Conservation (phyloP, 2,888 invertebrate species). For the Odontothrips loti region DNA sequence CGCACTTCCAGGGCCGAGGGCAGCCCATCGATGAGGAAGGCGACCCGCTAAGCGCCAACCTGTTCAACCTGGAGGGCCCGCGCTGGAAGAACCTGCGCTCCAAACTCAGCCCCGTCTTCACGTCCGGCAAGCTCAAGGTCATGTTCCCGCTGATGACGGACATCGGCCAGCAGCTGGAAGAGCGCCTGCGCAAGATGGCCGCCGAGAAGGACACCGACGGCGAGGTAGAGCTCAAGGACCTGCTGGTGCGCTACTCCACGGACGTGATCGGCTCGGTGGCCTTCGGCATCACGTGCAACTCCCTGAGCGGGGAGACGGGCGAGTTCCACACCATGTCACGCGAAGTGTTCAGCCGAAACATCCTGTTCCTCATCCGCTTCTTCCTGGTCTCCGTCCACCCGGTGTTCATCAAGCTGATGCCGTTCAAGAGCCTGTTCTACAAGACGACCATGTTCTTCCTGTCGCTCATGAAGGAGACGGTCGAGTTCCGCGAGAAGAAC, state of each 20-base stretch:
- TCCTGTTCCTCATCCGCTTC: constrained; percentile 1
- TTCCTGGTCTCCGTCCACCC: constrained; percentile 29
- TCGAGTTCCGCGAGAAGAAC: constrained; percentile 35
- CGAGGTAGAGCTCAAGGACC: constrained; percentile 37
- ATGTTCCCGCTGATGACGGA: constrained; percentile 51
- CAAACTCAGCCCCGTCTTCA: constrained; percentile 53
- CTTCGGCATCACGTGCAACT: constrained; percentile 48
- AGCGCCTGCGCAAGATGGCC: constrained; percentile 27
- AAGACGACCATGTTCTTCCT: constrained; percentile 33
- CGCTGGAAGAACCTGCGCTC: constrained; percentile 52
- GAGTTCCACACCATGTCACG: constrained; percentile 44
- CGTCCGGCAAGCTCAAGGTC: constrained; percentile 52
- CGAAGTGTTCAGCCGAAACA: constrained; percentile 41
- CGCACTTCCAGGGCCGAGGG: constrained; percentile 48
- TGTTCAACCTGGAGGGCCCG: constrained; percentile 48
- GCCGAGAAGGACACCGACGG: constrained; percentile 28
- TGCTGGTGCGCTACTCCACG: constrained; percentile 47
- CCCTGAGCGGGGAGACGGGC: constrained; percentile 44
- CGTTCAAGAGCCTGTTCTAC: constrained; percentile 28
- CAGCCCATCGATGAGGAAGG: constrained; percentile 41
- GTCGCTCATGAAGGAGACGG: constrained; percentile 33
- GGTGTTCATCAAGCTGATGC: constrained; percentile 26
- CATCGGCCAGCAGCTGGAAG: constrained; percentile 41
- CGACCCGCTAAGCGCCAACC: constrained; percentile 44
- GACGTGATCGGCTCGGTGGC: constrained; percentile 49